These are phyloP conservation scores for Heteromyza rotundicornis DNA, from an alignment of 2,888 invertebrate species.

Conservation along the genomic window DNA sequence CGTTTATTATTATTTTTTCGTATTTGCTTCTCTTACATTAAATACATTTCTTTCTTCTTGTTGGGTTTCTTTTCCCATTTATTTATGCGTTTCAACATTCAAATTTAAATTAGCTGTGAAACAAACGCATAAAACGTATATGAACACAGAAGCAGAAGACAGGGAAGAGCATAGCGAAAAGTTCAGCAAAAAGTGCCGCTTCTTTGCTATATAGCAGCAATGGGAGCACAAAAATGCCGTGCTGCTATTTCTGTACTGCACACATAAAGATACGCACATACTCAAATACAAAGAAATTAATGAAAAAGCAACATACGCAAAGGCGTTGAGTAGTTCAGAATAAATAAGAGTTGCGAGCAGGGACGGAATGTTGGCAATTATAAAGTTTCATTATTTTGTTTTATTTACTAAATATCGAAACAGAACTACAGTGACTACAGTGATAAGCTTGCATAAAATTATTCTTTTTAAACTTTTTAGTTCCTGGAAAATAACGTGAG, in stretches of 20 bases:
- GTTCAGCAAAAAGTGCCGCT: neutral
- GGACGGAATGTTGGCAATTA: no score
- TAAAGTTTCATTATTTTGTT: no score
- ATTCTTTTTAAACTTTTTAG: no score
- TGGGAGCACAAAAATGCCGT: neutral
- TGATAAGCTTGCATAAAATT: no score
- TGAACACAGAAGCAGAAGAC: neutral
- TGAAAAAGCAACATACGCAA: neutral
- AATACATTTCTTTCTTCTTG: no score
- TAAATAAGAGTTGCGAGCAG: neutral
- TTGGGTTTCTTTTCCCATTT: conserved; percentile 1
- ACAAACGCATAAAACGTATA: conserved; percentile 1
- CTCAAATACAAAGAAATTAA: neutral
- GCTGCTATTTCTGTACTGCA: neutral
- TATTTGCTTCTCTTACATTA: no score
- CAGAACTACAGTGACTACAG: no score
- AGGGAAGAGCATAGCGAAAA: neutral
- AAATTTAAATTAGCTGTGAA: conserved; percentile 26
- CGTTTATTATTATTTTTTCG: neutral
- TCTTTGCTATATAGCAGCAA: neutral
- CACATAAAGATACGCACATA: no score
- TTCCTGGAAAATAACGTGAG: no score
- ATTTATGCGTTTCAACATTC: conserved; percentile 24
- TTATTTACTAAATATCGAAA: no score
- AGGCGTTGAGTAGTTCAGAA: no score